A percentile compares a stretch with the other conserved stretches of the same genome.
Conservation (phyloP, 2,888 invertebrate genomes). For the Hybos culiciformis region DNA sequence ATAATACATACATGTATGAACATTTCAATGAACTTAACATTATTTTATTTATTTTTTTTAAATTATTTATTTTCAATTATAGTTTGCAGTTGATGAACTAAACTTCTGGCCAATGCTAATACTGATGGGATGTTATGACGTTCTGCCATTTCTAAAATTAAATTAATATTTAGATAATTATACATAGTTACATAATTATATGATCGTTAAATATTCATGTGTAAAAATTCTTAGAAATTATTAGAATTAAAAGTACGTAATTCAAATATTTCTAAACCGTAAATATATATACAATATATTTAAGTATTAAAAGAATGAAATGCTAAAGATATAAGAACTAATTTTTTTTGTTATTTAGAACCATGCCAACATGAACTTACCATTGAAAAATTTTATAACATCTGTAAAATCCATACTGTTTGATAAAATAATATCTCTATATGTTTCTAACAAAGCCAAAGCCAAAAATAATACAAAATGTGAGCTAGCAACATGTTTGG, state of each 20-base stretch:
- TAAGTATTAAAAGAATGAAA: neutral
- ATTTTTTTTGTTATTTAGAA: neutral
- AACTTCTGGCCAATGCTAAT: conserved; percentile 66
- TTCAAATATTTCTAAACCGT: no score
- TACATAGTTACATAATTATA: neutral
- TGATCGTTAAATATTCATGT: neutral
- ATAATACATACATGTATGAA: no score
- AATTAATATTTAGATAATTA: conserved; percentile 3
- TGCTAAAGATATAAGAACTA: neutral
- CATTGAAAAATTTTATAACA: conserved; percentile 96
- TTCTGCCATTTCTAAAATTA: conserved; percentile 86
- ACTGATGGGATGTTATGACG: conserved; percentile 77
- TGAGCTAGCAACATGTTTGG: conserved; percentile 66
- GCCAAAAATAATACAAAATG: conserved; percentile 91
- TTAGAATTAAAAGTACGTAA: no score
- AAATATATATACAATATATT: neutral
- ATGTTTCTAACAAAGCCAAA: conserved; percentile 79
- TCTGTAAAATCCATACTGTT: conserved; percentile 98
- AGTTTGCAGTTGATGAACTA: conserved; percentile 79
- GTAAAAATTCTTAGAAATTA: no score
- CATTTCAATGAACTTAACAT: no score
- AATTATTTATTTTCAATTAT: conserved; percentile 80
- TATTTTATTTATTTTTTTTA: neutral
- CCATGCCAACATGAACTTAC: conserved; percentile 38
- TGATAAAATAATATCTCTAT: conserved; percentile 84